phyloP scores from a whole-genome alignment of 2,888 invertebrate species.

The Gerosis bhagava region DNA sequence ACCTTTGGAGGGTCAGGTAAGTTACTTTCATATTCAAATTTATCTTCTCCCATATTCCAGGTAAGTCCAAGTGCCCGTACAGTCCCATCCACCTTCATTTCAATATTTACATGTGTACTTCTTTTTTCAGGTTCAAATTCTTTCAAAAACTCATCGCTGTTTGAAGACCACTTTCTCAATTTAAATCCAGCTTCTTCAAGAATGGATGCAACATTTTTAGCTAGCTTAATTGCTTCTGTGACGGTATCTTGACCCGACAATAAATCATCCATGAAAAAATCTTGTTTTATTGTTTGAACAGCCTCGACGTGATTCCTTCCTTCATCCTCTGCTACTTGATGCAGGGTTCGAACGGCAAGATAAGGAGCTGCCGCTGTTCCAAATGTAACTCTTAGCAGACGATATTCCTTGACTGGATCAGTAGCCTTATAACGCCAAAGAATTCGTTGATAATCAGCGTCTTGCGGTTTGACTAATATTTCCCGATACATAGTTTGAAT shows the following conservation, averaged over 20 bases:
- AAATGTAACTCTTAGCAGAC: constrained; percentile 32
- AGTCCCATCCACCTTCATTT: constrained; percentile 28
- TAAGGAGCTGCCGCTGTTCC: constrained; percentile 35
- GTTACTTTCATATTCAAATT: constrained; percentile 27
- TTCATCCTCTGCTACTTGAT: constrained; percentile 26
- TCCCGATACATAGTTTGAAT: constrained; percentile 41
- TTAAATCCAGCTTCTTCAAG: constrained; percentile 20
- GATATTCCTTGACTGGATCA: constrained; percentile 21
- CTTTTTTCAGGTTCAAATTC: constrained; percentile 8
- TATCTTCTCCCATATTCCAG: constrained; percentile 30
- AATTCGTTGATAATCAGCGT: constrained; percentile 33
- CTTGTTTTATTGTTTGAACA: constrained; percentile 16
- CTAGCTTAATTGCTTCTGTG: constrained; percentile 14
- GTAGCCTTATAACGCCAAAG: constrained; percentile 16
- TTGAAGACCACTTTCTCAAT: constrained; percentile 31
- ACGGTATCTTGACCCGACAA: constrained; percentile 19
- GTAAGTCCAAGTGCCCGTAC: constrained; percentile 28
- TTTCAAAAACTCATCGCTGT: constrained; percentile 23
- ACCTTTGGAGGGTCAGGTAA: constrained; percentile 7
- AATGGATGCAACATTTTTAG: constrained; percentile 17
- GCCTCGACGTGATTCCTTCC: constrained; percentile 11
- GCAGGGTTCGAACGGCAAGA: constrained; percentile 23
- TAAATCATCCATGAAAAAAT: constrained; percentile 28
- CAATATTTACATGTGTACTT: constrained; percentile 14
- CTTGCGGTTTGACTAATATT: constrained; percentile 30